Conservation (phyloP, 2,888 invertebrate genomes). For the Caenorhabditis sulstoni region DNA sequence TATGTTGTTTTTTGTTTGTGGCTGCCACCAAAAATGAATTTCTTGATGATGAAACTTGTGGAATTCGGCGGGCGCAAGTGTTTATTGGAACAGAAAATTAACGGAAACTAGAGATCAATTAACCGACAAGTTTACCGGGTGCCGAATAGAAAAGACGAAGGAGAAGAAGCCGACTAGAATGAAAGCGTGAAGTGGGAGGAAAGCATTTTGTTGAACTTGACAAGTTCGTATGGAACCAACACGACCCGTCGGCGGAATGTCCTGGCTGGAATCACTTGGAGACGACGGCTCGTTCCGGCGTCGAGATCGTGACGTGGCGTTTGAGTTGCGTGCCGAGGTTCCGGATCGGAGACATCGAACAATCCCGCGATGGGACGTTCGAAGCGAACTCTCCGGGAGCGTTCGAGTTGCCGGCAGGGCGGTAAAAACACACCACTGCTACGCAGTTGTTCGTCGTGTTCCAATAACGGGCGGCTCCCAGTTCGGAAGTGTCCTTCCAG, state of each 20-base stretch:
- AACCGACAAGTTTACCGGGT: constrained; percentile 49
- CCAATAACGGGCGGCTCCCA: constrained; percentile 75
- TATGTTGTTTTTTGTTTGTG: constrained; percentile 36
- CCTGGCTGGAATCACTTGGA: constrained; percentile 33
- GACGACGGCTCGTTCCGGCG: constrained; percentile 51
- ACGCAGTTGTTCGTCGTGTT: constrained; percentile 78
- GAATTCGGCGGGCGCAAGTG: constrained; percentile 21
- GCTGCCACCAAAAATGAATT: constrained; percentile 32
- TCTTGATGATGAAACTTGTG: neutral
- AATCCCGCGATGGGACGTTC: constrained; percentile 73
- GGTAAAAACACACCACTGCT: constrained; percentile 79
- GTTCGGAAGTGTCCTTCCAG: constrained; percentile 75
- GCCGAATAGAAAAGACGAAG: constrained; percentile 20
- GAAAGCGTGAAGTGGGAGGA: constrained; percentile 45
- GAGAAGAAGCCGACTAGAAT: constrained; percentile 26
- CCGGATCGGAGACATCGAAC: constrained; percentile 73
- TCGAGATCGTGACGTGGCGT: constrained; percentile 72
- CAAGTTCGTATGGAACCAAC: constrained; percentile 9
- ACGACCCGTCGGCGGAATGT: constrained; percentile 45
- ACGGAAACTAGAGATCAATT: constrained; percentile 28
- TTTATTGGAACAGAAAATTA: constrained; percentile 26
- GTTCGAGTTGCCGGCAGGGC: constrained; percentile 79
- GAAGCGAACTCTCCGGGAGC: constrained; percentile 78
- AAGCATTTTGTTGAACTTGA: constrained; percentile 5
- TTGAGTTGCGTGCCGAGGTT: constrained; percentile 73